Evolutionary conservation across 2,797 vertebrate genomes (phyloP).

Genomic region (Tarsius wallacei): DNA sequence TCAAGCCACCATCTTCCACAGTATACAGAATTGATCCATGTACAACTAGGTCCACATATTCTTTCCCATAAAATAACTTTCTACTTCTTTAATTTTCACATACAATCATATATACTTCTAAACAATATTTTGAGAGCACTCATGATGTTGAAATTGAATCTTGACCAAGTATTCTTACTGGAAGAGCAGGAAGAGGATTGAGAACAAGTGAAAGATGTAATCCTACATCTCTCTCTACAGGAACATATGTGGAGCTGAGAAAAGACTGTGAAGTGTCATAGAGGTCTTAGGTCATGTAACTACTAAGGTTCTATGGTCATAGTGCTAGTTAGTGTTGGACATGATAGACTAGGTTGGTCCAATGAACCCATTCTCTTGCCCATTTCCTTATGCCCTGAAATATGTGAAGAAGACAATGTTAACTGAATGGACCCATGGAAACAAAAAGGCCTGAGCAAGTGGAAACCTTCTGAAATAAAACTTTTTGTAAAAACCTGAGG

Average conservation of each 20-base stretch:
- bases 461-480: background rate
- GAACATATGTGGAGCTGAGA: background rate
- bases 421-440: background rate
- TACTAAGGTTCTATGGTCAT: background rate
- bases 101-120: background rate
- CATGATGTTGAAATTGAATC: background rate
- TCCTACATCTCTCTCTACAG: background rate
- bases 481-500: too few species aligned
- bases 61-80: background rate
- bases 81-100: background rate
- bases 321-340: background rate
- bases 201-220: background rate
- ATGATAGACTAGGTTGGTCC: background rate
- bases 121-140: constrained; percentile 10
- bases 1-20: background rate
- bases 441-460: background rate
- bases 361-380: background rate
- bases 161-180: background rate
- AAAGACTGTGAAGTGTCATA: background rate
- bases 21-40: background rate
- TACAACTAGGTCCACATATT: background rate
- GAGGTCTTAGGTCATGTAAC: background rate
- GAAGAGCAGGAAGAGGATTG: background rate
- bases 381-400: background rate
- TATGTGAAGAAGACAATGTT: background rate